Conservation (phyloP, 2,113 vertebrate species). For the Dipodomys merriami region DNA sequence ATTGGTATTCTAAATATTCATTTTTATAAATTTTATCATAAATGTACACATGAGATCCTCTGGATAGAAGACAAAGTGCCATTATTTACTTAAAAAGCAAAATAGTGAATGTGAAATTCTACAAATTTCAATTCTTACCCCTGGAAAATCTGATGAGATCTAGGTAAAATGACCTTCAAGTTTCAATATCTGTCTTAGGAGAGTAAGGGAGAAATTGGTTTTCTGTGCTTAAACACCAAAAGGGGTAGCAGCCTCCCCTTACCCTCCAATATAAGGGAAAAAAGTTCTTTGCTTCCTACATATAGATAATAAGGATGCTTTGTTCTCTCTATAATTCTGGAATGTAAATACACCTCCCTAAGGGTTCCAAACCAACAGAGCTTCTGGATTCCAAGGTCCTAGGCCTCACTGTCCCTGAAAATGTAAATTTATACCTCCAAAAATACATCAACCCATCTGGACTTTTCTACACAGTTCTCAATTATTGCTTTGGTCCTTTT, state of each 20-base stretch:
- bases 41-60: not conserved
- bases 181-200: not conserved
- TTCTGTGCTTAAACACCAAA: not conserved
- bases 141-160: not conserved
- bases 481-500: not conserved
- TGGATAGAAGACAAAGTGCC: not conserved
- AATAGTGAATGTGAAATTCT: not conserved
- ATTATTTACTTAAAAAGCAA: not conserved
- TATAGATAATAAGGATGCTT: not conserved
- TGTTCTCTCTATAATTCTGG: not conserved
- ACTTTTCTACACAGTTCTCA: not conserved
- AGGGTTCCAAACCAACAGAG: not conserved
- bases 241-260: not conserved
- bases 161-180: not conserved
- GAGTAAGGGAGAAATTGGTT: not conserved
- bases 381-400: not conserved
- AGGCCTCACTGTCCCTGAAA: not conserved
- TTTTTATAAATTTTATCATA: slow-evolving; percentile 29
- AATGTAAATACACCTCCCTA: slow-evolving; percentile 1
- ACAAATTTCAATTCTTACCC: not conserved
- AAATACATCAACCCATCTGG: not conserved
- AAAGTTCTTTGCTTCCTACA: not conserved
- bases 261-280: not conserved
- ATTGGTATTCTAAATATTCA: not conserved
- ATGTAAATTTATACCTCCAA: not conserved